Percentiles rank a stretch among this genome's conserved stretches.
Conservation (phyloP, 2,797 vertebrate species). For the Pipistrellus pipistrellus region DNA sequence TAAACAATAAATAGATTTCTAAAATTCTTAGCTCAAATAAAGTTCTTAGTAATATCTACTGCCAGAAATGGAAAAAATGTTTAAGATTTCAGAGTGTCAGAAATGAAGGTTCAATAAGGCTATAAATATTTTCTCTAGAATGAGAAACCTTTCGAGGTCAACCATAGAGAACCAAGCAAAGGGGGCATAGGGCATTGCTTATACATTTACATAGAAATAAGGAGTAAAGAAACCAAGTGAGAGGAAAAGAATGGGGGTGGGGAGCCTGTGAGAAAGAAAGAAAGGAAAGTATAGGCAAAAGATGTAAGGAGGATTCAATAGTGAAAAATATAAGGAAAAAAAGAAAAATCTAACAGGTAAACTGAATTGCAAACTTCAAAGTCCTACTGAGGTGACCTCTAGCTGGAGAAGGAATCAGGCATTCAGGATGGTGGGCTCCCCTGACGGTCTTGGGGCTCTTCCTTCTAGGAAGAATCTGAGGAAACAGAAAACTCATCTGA, state of each 20-base stretch:
- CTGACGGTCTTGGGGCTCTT: conserved; percentile 91
- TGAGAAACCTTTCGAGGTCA: conserved; percentile 3
- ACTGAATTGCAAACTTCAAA: conserved; percentile 39
- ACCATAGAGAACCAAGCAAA: conserved; percentile 57
- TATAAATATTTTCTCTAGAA: conserved; percentile 50
- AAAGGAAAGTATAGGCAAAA: background rate
- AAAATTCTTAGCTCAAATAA: background rate
- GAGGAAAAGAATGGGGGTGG: background rate
- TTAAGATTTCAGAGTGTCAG: conserved; percentile 11
- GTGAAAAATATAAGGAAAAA: background rate
- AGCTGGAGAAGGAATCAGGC: background rate
- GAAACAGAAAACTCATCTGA: conserved; percentile 91
- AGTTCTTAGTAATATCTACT: conserved; percentile 30
- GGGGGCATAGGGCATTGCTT: conserved; percentile 34
- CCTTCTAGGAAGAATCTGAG: conserved; percentile 92
- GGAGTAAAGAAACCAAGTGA: background rate
- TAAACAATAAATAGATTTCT: too few relatives aligned
- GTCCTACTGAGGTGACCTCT: background rate
- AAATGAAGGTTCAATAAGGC: conserved; percentile 25
- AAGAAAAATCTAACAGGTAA: background rate
- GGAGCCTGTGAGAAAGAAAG: background rate
- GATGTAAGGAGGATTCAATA: background rate
- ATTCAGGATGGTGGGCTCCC: conserved; percentile 94
- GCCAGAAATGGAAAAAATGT: conserved; percentile 3
- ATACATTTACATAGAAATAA: conserved; percentile 16